Evolutionary conservation across 2,888 invertebrate species (phyloP).

Genomic region (Stenurella melanura): DNA sequence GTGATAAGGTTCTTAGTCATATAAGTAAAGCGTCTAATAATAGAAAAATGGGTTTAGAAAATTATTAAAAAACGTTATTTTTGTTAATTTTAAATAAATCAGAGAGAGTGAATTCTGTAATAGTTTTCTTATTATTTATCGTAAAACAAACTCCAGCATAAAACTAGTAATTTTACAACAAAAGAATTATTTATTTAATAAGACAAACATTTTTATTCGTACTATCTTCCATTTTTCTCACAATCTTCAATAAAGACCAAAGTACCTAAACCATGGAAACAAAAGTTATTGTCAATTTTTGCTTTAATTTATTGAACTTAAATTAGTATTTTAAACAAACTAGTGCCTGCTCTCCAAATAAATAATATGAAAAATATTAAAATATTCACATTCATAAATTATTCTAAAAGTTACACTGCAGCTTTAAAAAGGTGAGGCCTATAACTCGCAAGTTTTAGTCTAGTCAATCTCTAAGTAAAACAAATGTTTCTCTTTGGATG

Average conservation of each 20-base stretch:
- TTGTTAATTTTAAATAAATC: neutral
- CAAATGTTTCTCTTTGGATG: neutral
- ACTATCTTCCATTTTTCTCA: no score
- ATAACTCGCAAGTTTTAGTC: neutral
- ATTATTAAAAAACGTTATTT: neutral
- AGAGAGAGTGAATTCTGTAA: neutral
- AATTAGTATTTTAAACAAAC: neutral
- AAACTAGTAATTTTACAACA: no score
- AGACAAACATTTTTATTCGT: no score
- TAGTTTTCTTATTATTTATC: neutral
- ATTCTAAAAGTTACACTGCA: conserved; percentile 1
- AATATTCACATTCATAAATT: neutral
- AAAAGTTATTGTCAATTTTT: no score
- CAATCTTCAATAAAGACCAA: no score
- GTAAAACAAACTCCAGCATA: no score
- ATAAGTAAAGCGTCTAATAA: neutral
- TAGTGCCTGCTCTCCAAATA: neutral
- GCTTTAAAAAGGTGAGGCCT: neutral
- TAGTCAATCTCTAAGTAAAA: neutral
- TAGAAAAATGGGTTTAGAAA: neutral
- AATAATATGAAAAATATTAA: neutral
- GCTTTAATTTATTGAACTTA: no score
- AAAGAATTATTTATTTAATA: no score
- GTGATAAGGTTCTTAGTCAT: neutral
- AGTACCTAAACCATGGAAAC: no score